Percentiles rank a stretch among this genome's conserved stretches.
phyloP scores from a whole-genome alignment of 92 coral and sea anemone genomes.

The Epizoanthus scotinus region DNA sequence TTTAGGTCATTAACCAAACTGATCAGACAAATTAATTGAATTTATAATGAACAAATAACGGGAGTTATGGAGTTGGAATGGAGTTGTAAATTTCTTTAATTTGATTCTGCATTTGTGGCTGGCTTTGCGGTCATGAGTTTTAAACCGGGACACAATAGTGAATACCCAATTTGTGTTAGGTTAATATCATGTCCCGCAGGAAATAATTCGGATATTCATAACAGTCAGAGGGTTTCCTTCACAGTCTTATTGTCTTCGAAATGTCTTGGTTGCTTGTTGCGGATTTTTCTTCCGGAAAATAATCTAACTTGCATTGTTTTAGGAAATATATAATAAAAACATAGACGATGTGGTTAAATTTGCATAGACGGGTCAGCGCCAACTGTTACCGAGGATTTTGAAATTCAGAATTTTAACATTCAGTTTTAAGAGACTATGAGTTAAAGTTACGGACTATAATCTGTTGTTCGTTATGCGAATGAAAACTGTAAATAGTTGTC shows the following conservation, averaged over 20 bases:
- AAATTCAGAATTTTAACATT: background rate
- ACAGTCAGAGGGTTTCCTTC: constrained; percentile 37
- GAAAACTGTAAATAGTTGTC: no score
- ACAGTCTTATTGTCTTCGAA: constrained; percentile 16
- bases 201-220: constrained; percentile 30
- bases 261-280: constrained; percentile 1
- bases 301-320: background rate
- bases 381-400: background rate
- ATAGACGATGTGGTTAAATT: background rate
- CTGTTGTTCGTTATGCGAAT: no score
- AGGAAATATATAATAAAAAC: constrained; percentile 12
- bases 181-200: constrained; percentile 2
- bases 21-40: constrained; percentile 4
- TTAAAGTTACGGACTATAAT: no score
- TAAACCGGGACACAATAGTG: background rate
- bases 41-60: background rate
- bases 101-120: background rate
- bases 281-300: constrained; percentile 20
- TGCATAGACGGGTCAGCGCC: background rate
- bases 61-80: background rate
- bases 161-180: constrained; percentile 18
- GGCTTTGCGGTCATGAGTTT: constrained; percentile 32
- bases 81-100: no score
- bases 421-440: no score
- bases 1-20: background rate